phyloP scores from a whole-genome alignment of 2,797 vertebrate species.

The Taenioides sp. region DNA sequence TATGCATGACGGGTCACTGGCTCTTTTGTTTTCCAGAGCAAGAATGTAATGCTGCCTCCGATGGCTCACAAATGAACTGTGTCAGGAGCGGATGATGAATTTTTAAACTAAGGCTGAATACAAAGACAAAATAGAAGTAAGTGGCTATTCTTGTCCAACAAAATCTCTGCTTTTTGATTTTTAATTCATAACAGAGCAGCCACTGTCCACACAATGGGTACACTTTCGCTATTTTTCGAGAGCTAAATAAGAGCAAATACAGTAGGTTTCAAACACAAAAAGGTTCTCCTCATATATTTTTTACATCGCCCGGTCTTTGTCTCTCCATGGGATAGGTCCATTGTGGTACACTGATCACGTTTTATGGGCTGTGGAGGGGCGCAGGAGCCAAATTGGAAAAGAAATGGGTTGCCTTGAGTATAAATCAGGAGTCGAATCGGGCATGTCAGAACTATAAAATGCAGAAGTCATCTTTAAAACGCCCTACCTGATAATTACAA shows the following conservation, averaged over 20 bases:
- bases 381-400: conserved; percentile 9
- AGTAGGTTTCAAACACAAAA: conserved; percentile 24
- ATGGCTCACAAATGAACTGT: conserved; percentile 63
- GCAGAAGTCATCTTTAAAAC: conserved; percentile 30
- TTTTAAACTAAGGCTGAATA: conserved; percentile 62
- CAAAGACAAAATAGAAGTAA: conserved; percentile 56
- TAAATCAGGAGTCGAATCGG: conserved; percentile 38
- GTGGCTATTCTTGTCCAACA: conserved; percentile 56
- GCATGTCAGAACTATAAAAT: conserved; percentile 48
- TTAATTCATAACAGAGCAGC: conserved; percentile 75
- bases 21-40: conserved; percentile 62
- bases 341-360: conserved; percentile 51
- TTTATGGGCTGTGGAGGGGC: conserved; percentile 7
- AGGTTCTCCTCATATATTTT: conserved; percentile 62
- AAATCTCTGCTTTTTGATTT: conserved; percentile 62
- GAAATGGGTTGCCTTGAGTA: conserved; percentile 22
- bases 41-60: conserved; percentile 42
- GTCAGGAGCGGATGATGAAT: conserved; percentile 70
- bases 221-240: conserved; percentile 15
- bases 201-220: conserved; percentile 34
- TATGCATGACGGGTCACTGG: conserved; percentile 64
- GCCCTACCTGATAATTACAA: conserved; percentile 39
- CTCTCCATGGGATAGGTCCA: conserved; percentile 38
- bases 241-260: not conserved
- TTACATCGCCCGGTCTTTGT: conserved; percentile 49